Evolutionary conservation across 2,888 invertebrate species (phyloP).

Genomic region (Notodonta dromedarius): DNA sequence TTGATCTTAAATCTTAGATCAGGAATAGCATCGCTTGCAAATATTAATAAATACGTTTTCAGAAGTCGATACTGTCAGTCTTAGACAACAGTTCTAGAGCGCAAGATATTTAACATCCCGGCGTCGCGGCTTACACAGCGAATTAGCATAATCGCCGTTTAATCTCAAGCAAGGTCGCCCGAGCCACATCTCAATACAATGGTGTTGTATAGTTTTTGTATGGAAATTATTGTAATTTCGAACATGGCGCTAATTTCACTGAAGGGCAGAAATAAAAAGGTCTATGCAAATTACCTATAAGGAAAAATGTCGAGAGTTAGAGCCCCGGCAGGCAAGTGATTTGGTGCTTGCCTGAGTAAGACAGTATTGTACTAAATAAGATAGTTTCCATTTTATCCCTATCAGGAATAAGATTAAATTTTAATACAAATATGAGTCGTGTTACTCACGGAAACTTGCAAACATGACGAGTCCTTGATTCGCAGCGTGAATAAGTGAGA

Average conservation of each 20-base stretch:
- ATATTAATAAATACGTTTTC: not conserved
- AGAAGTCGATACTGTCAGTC: not conserved
- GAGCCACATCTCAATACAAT: conserved; percentile 36
- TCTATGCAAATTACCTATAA: not conserved
- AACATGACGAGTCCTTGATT: conserved; percentile 71
- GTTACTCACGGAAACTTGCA: conserved; percentile 73
- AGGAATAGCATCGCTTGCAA: too few species aligned
- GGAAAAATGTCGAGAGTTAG: too few species aligned
- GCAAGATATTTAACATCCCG: conserved; percentile 24
- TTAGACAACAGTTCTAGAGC: not conserved
- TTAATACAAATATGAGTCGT: not conserved
- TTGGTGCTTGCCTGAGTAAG: too few species aligned
- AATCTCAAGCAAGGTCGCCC: conserved; percentile 51
- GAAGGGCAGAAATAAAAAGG: not conserved
- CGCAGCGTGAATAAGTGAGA: conserved; percentile 55
- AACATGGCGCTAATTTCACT: conserved; percentile 4
- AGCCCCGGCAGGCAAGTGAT: too few species aligned
- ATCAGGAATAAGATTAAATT: not conserved
- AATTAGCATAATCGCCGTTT: conserved; percentile 57
- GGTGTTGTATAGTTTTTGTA: conserved; percentile 6
- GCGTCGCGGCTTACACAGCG: conserved; percentile 37
- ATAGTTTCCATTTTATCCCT: too few species aligned
- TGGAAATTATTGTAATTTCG: conserved; percentile 1
- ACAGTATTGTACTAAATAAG: too few species aligned
- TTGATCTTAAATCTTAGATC: too few species aligned